phyloP scores from a whole-genome alignment of 2,113 vertebrate species.

The Camelus bactrianus region DNA sequence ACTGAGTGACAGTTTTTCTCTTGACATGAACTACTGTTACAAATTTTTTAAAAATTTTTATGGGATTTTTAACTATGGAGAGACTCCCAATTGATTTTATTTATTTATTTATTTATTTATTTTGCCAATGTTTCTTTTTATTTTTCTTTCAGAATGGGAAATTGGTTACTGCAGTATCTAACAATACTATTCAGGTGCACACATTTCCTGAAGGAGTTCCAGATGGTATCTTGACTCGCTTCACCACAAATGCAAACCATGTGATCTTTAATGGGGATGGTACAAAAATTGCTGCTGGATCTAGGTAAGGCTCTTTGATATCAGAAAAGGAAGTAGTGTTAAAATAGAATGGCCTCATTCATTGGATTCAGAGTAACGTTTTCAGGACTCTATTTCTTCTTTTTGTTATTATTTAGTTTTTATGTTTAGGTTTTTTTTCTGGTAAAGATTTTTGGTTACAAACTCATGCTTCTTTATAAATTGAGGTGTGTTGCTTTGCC shows the following conservation, averaged over 20 bases:
- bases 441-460: conserved; percentile 5
- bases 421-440: background rate
- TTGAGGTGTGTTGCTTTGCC: conserved; percentile 26
- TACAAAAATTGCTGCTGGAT: conserved; percentile 93
- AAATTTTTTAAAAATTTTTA: background rate
- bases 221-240: conserved; percentile 97
- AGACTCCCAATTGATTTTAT: background rate
- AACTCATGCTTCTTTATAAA: background rate
- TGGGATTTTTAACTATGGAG: background rate
- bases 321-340: background rate
- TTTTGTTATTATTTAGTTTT: conserved; percentile 14
- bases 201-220: conserved; percentile 96
- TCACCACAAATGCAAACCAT: conserved; percentile 95
- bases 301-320: conserved; percentile 88
- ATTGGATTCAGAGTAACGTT: conserved; percentile 1
- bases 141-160: conserved; percentile 90
- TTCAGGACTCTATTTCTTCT: background rate
- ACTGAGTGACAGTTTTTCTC: conserved; percentile 18
- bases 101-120: background rate
- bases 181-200: conserved; percentile 96
- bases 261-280: conserved; percentile 93
- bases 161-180: conserved; percentile 94
- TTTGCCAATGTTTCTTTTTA: background rate
- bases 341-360: background rate
- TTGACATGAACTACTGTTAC: conserved; percentile 20